phyloP scores from a whole-genome alignment of 2,113 vertebrate genomes.

The Pedionomus torquatus region DNA sequence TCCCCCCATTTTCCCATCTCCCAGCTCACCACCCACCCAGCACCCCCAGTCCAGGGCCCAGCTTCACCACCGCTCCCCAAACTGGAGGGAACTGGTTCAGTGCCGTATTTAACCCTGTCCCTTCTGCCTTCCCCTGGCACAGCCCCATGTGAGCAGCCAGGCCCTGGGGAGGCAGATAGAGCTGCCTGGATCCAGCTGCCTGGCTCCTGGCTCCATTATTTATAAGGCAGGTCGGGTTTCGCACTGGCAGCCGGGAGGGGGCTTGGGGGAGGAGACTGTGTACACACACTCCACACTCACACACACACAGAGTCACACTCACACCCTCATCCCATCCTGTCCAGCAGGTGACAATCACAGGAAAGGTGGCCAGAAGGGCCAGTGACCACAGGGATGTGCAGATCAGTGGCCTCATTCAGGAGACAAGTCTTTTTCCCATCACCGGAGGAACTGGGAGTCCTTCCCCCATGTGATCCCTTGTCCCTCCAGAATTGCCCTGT shows the following conservation, averaged over 20 bases:
- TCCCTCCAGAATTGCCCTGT: neutral
- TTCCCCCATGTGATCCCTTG: fast-evolving
- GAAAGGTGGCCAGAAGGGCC: neutral
- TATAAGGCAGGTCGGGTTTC: slow-evolving; percentile 69
- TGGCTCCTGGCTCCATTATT: slow-evolving; percentile 62
- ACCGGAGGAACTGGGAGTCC: neutral
- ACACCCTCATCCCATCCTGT: neutral
- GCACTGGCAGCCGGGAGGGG: neutral
- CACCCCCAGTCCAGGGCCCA: neutral
- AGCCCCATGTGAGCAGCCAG: neutral
- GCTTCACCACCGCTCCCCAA: neutral
- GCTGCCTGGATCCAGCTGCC: neutral
- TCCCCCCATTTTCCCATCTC: neutral
- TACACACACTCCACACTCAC: neutral
- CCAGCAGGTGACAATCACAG: neutral
- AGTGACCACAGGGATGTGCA: fast-evolving
- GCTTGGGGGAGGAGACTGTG: neutral
- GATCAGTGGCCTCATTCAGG: neutral
- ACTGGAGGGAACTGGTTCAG: neutral
- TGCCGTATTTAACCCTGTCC: neutral
- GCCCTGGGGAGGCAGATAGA: neutral
- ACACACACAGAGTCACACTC: neutral
- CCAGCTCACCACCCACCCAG: neutral
- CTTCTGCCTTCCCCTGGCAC: neutral
- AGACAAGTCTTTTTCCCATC: fast-evolving